Percentiles rank a stretch among this genome's conserved stretches.
Evolutionary conservation across 2,113 vertebrate species (phyloP).

Genomic region (Dasyornis broadbenti): DNA sequence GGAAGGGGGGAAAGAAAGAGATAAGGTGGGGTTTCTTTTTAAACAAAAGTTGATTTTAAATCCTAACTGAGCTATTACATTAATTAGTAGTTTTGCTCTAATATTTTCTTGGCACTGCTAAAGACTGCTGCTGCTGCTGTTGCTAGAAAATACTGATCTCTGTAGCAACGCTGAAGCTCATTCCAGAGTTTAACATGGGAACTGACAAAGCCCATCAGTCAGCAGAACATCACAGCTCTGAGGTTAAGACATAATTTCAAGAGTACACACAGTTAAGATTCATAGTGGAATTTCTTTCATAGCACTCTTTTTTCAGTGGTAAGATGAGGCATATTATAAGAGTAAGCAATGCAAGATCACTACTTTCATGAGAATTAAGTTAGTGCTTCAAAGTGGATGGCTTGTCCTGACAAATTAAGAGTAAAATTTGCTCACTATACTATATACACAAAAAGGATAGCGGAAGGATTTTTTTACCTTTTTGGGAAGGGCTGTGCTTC

Average conservation of each 20-base stretch:
- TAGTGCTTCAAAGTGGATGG: background rate
- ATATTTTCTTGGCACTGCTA: slow-evolving; percentile 34
- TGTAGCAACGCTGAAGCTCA: slow-evolving; percentile 2
- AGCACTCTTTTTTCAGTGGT: background rate
- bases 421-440: background rate
- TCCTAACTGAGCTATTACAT: slow-evolving; percentile 41
- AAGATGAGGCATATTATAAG: background rate
- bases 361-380: background rate
- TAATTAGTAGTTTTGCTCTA: slow-evolving; percentile 65
- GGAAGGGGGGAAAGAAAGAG: background rate
- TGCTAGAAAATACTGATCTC: slow-evolving; percentile 48
- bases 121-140: slow-evolving; percentile 3
- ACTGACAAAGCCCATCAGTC: slow-evolving; percentile 57
- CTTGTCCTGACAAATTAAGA: background rate
- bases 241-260: slow-evolving; percentile 38
- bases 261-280: background rate
- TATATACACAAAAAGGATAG: background rate
- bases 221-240: slow-evolving; percentile 15
- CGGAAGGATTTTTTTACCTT: background rate
- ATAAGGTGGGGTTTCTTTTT: background rate
- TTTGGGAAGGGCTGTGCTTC: background rate
- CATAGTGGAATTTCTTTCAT: background rate
- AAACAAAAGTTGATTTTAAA: slow-evolving; percentile 58
- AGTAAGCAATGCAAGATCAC: background rate
- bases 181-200: slow-evolving; percentile 38